A percentile compares a stretch with the other conserved stretches of the same genome.
Conservation (phyloP, 2,113 vertebrate genomes). For the Harpagus bidentatus region DNA sequence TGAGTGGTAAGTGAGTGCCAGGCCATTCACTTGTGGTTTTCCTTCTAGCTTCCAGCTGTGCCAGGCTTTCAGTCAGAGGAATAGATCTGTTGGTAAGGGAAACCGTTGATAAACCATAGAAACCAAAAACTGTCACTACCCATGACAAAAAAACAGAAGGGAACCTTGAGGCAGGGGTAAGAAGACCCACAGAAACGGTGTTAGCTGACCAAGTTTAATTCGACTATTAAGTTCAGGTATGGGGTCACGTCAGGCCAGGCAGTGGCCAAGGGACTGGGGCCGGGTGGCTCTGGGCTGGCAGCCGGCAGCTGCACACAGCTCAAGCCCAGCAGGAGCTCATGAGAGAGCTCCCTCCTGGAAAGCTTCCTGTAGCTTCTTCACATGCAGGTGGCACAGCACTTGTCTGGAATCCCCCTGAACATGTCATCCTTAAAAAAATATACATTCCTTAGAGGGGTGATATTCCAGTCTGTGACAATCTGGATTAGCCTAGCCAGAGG, state of each 20-base stretch:
- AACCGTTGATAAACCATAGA: slow-evolving; percentile 78
- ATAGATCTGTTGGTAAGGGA: slow-evolving; percentile 73
- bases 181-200: neutral
- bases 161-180: neutral
- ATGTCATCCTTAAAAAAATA: neutral
- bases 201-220: neutral
- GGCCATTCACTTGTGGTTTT: slow-evolving; percentile 80
- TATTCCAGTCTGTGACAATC: neutral
- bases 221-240: neutral
- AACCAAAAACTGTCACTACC: slow-evolving; percentile 77
- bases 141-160: slow-evolving; percentile 33
- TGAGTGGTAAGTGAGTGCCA: slow-evolving; percentile 70
- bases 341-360: neutral
- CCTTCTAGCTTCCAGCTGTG: slow-evolving; percentile 73
- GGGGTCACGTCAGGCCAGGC: neutral
- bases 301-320: neutral
- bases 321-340: neutral
- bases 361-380: neutral
- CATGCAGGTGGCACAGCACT: neutral
- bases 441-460: neutral
- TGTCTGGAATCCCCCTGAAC: neutral
- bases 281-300: neutral
- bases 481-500: neutral
- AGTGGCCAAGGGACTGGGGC: neutral
- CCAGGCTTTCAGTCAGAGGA: slow-evolving; percentile 75